phyloP scores from a whole-genome alignment of 1,140 invertebrate genomes.

The Cotesia vestalis region DNA sequence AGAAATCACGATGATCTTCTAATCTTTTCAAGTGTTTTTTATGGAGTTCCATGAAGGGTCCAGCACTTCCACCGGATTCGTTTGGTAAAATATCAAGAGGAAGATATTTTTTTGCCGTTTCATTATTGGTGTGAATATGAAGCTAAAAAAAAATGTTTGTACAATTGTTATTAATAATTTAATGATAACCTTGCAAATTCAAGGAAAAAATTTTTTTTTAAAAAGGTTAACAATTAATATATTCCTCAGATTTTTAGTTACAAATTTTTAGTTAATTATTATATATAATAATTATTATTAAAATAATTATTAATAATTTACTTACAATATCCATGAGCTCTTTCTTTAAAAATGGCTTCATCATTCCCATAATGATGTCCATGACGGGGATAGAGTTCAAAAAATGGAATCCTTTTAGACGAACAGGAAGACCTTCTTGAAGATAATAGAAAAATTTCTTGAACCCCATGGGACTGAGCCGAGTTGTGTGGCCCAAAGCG shows the following conservation, averaged over 20 bases:
- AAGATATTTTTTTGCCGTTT: conserved; percentile 60
- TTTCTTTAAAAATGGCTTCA: conserved; percentile 78
- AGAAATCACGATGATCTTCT: conserved; percentile 67
- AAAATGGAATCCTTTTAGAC: conserved; percentile 73
- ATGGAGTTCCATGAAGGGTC: conserved; percentile 55
- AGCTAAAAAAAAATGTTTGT: conserved; percentile 55
- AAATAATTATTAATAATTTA: no score
- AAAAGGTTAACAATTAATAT: no score
- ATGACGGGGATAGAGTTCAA: conserved; percentile 74
- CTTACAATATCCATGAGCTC: conserved; percentile 69
- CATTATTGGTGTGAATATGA: conserved; percentile 59
- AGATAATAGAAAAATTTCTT: conserved; percentile 74
- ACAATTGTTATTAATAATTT: conserved; percentile 27
- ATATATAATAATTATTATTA: no score
- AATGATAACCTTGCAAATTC: background rate
- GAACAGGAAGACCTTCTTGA: conserved; percentile 72
- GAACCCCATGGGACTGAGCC: conserved; percentile 68
- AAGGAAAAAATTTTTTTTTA: no score
- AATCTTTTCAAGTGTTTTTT: conserved; percentile 61
- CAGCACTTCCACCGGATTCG: conserved; percentile 68
- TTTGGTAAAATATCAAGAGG: conserved; percentile 66
- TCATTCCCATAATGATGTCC: conserved; percentile 73
- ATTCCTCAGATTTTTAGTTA: no score
- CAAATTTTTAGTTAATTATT: no score
- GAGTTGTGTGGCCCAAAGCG: conserved; percentile 69